These are phyloP conservation scores for Xyliphius kryptos DNA, from an alignment of 2,113 vertebrate species.

Conservation along the genomic window DNA sequence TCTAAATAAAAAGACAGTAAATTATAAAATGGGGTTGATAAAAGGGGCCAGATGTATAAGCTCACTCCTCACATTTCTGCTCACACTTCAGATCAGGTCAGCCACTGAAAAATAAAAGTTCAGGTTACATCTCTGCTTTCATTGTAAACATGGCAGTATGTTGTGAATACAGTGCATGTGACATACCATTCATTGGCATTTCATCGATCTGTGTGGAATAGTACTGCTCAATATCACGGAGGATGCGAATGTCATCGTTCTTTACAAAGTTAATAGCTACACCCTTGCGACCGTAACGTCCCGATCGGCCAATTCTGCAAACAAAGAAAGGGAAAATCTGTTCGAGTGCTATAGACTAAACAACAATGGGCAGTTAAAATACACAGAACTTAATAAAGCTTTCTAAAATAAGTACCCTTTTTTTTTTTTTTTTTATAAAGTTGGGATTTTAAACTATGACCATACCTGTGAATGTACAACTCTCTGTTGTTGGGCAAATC, in stretches of 20 bases:
- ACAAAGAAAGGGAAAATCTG: background rate
- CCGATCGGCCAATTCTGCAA: constrained; percentile 86
- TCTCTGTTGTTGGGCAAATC: constrained; percentile 98
- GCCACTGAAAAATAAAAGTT: constrained; percentile 53
- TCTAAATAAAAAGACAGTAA: constrained; percentile 30
- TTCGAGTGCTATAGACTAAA: too few species aligned
- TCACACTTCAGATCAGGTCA: constrained; percentile 59
- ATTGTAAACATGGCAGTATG: background rate
- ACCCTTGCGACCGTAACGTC: constrained; percentile 92
- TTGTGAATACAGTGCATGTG: too few species aligned
- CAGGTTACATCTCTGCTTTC: background rate
- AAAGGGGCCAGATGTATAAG: constrained; percentile 1
- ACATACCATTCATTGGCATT: constrained; percentile 60
- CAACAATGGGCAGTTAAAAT: too few species aligned
- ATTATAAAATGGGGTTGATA: constrained; percentile 12
- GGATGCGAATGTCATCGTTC: constrained; percentile 94
- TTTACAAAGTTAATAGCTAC: constrained; percentile 99
- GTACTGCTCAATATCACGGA: constrained; percentile 96
- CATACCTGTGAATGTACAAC: constrained; percentile 93
- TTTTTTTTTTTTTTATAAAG: too few species aligned
- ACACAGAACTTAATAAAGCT: too few species aligned
- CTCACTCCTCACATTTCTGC: background rate
- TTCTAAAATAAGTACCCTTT: too few species aligned
- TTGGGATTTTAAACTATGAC: background rate
- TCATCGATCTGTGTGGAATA: constrained; percentile 98